phyloP scores from a whole-genome alignment of 2,888 invertebrate species.

The Acanthosepion pharaonis region DNA sequence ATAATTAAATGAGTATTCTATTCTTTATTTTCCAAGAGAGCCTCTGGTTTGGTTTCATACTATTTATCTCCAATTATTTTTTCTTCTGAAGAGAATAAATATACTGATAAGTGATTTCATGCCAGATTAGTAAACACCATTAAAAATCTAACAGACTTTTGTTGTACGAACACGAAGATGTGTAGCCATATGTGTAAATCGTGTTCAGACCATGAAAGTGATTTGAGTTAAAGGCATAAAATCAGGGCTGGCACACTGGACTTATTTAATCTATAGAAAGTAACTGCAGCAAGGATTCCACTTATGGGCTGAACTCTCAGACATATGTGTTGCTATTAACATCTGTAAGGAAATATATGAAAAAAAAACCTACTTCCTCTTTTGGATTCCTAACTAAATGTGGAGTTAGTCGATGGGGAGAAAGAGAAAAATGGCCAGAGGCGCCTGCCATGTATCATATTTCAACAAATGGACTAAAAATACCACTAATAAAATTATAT shows the following conservation, averaged over 20 bases:
- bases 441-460: slow-evolving; percentile 22
- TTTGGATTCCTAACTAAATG: neutral
- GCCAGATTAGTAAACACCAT: too few species aligned
- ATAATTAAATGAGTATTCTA: too few species aligned
- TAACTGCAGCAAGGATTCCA: neutral
- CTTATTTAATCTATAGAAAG: neutral
- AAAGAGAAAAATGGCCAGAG: neutral
- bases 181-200: too few species aligned
- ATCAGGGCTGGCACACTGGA: neutral
- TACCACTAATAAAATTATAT: slow-evolving; percentile 23
- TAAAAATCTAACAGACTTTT: too few species aligned
- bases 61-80: too few species aligned
- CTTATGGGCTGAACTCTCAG: neutral
- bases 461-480: slow-evolving; percentile 33
- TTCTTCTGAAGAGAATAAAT: too few species aligned
- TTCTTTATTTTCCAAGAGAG: too few species aligned
- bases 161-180: too few species aligned
- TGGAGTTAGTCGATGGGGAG: neutral
- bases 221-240: neutral
- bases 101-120: too few species aligned
- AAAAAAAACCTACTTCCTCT: neutral
- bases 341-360: slow-evolving; percentile 9
- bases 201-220: neutral
- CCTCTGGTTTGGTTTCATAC: too few species aligned
- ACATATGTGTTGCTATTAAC: neutral